These are phyloP conservation scores for Clavelina lepadiformis DNA, from an alignment of 23 tunicate species.

Conservation along the genomic window DNA sequence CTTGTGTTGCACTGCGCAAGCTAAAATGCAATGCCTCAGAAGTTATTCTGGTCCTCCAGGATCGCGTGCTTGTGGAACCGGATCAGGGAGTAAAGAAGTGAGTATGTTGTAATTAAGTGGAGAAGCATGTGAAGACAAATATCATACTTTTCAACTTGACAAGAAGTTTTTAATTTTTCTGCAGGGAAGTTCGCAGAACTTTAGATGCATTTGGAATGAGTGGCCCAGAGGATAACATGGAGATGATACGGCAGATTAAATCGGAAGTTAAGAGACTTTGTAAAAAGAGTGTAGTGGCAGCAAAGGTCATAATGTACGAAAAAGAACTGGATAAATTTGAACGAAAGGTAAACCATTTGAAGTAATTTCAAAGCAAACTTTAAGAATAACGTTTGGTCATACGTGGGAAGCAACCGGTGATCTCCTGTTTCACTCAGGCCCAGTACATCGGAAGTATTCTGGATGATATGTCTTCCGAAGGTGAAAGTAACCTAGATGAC, in stretches of 20 bases:
- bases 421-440: conserved; percentile 17
- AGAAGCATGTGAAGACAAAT: background rate
- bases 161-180: background rate
- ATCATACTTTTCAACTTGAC: background rate
- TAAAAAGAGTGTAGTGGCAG: conserved; percentile 79
- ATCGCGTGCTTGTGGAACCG: conserved; percentile 85
- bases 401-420: too few relatives aligned
- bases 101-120: conserved; percentile 4
- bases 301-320: conserved; percentile 73
- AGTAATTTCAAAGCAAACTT: too few relatives aligned
- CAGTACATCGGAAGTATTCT: conserved; percentile 44
- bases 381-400: too few relatives aligned
- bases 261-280: conserved; percentile 65
- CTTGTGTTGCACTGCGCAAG: conserved; percentile 58
- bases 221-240: conserved; percentile 85
- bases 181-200: conserved; percentile 54
- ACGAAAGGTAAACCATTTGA: conserved; percentile 49
- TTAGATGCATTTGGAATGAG: conserved; percentile 59
- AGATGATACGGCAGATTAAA: conserved; percentile 84
- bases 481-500: conserved; percentile 29
- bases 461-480: conserved; percentile 22
- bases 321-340: conserved; percentile 71
- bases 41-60: conserved; percentile 58
- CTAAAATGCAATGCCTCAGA: conserved; percentile 11
- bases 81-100: conserved; percentile 62